These are phyloP conservation scores for Amphipoea lucens DNA, from an alignment of 2,888 invertebrate genomes.

Conservation along the genomic window DNA sequence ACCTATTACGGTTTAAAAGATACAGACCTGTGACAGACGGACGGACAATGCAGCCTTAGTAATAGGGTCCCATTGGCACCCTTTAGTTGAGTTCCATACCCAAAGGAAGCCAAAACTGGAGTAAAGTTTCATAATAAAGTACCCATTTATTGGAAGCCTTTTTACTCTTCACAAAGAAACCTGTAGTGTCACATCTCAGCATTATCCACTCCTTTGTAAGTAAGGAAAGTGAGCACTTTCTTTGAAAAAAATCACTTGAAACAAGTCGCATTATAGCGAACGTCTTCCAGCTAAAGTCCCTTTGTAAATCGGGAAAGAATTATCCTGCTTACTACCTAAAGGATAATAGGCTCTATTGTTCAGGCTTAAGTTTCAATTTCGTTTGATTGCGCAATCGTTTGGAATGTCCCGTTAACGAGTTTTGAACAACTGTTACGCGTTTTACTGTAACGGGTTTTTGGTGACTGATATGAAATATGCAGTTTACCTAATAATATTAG, in stretches of 20 bases:
- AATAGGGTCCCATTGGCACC: too few species aligned
- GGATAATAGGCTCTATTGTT: slow-evolving; percentile 48
- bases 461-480: slow-evolving; percentile 44
- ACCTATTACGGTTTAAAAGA: not conserved
- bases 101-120: not conserved
- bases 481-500: slow-evolving; percentile 21
- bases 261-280: slow-evolving; percentile 74
- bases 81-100: not conserved
- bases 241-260: slow-evolving; percentile 73
- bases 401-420: slow-evolving; percentile 48
- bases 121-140: not conserved
- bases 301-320: slow-evolving; percentile 74
- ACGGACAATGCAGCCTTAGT: not conserved
- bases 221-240: slow-evolving; percentile 61
- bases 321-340: slow-evolving; percentile 54
- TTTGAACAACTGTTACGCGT: slow-evolving; percentile 61
- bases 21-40: not conserved
- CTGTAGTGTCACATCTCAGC: slow-evolving; percentile 48
- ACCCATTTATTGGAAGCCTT: not conserved
- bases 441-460: slow-evolving; percentile 38
- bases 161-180: slow-evolving; percentile 27
- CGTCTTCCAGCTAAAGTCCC: slow-evolving; percentile 70
- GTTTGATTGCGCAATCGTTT: slow-evolving; percentile 29
- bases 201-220: slow-evolving; percentile 49
- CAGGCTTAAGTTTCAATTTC: slow-evolving; percentile 33